These are phyloP conservation scores for Plotosus lineatus DNA, from an alignment of 2,113 vertebrate species.

Conservation along the genomic window DNA sequence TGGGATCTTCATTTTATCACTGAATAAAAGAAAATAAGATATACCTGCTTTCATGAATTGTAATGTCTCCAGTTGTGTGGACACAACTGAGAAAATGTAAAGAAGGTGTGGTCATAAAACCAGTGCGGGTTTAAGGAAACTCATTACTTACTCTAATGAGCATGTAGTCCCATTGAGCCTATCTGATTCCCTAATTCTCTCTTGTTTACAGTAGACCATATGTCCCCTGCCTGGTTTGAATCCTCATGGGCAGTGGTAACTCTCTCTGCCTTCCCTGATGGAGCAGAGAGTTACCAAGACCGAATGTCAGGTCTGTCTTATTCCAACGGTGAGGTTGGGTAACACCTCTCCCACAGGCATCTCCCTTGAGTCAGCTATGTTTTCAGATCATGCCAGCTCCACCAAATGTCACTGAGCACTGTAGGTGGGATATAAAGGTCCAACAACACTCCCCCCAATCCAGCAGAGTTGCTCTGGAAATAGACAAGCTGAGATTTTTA, in stretches of 20 bases:
- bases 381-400: constrained; percentile 42
- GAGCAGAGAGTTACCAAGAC: constrained; percentile 24
- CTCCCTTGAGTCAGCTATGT: constrained; percentile 42
- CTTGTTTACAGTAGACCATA: constrained; percentile 50
- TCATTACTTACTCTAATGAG: constrained; percentile 32
- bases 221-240: constrained; percentile 12
- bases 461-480: constrained; percentile 29
- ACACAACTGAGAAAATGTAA: neutral
- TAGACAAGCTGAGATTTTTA: constrained; percentile 5
- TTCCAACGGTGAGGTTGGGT: constrained; percentile 34
- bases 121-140: neutral
- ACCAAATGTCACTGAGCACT: constrained; percentile 11
- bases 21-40: constrained; percentile 12
- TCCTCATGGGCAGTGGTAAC: constrained; percentile 34
- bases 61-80: neutral
- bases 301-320: constrained; percentile 22
- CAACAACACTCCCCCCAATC: neutral
- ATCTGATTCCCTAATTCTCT: constrained; percentile 24
- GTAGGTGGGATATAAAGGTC: constrained; percentile 27
- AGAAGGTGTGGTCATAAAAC: neutral
- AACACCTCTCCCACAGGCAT: constrained; percentile 40
- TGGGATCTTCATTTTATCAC: constrained; percentile 7
- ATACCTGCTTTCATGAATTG: neutral
- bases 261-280: constrained; percentile 22
- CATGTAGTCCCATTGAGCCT: constrained; percentile 5